These are phyloP conservation scores for Eupelmus urozonus DNA, from an alignment of 2,888 invertebrate genomes.

Conservation along the genomic window DNA sequence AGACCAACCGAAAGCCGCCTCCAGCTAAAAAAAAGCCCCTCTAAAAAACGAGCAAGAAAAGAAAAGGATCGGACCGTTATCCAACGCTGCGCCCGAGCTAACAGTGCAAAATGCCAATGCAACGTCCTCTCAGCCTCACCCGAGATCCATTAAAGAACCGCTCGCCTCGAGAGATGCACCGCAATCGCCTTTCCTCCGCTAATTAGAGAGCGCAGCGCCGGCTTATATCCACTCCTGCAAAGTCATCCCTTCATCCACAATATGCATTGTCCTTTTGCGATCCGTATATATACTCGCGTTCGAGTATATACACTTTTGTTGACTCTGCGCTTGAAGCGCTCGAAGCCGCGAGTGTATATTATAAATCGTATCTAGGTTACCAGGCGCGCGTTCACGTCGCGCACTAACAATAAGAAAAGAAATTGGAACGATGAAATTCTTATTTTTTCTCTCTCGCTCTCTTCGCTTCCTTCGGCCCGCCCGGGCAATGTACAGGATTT, in stretches of 20 bases:
- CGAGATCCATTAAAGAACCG: conserved; percentile 58
- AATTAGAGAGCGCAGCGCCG: not conserved
- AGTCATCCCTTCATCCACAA: not conserved
- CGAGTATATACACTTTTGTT: too few relatives aligned
- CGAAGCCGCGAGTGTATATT: not conserved
- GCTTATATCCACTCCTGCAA: not conserved
- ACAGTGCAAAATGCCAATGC: conserved; percentile 36
- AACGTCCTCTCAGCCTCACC: conserved; percentile 15
- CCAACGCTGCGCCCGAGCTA: conserved; percentile 4
- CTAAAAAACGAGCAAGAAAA: conserved; percentile 15
- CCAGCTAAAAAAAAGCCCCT: too few relatives aligned
- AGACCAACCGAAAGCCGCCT: too few relatives aligned
- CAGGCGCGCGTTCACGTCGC: conserved; percentile 51
- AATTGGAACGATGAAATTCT: conserved; percentile 49
- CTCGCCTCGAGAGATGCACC: conserved; percentile 49
- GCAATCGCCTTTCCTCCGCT: conserved; percentile 2
- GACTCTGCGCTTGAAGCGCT: too few relatives aligned
- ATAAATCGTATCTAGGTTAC: conserved; percentile 57
- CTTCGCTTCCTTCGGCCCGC: too few relatives aligned
- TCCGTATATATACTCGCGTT: too few relatives aligned
- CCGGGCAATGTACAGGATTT: too few relatives aligned
- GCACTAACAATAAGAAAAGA: conserved; percentile 56
- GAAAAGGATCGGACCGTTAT: conserved; percentile 46
- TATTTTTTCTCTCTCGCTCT: conserved; percentile 4
- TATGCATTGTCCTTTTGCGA: not conserved